Evolutionary conservation across 2,888 invertebrate genomes (phyloP).

Genomic region (Tenodera sinensis): DNA sequence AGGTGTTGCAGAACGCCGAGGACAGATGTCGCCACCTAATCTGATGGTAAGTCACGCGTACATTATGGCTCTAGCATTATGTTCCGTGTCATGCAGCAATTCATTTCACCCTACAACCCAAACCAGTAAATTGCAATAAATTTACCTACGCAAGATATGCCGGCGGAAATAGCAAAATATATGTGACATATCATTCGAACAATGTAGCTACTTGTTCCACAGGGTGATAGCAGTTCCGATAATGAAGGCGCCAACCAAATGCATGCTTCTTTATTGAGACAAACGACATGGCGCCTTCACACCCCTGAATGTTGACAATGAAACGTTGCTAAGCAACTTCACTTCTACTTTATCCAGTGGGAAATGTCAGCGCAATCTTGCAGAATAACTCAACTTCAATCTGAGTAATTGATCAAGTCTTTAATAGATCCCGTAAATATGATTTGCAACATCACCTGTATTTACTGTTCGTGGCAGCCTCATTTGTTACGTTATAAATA

Average conservation of each 20-base stretch:
- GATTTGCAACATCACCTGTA: too few species aligned
- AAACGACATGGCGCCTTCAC: background rate
- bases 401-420: too few species aligned
- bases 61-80: background rate
- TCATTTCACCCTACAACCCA: background rate
- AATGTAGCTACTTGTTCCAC: background rate
- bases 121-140: background rate
- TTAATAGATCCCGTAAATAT: too few species aligned
- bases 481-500: too few species aligned
- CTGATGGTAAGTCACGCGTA: background rate
- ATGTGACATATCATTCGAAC: background rate
- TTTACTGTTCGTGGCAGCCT: too few species aligned
- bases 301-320: background rate
- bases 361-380: background rate
- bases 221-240: background rate
- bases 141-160: background rate
- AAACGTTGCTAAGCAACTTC: background rate
- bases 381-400: too few species aligned
- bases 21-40: background rate
- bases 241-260: background rate
- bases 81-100: background rate
- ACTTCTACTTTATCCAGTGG: background rate
- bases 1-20: background rate
- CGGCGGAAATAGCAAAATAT: background rate
- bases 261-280: too few species aligned